Evolutionary conservation across 2,113 vertebrate genomes (phyloP).

Genomic region (Xiphophorus maculatus): DNA sequence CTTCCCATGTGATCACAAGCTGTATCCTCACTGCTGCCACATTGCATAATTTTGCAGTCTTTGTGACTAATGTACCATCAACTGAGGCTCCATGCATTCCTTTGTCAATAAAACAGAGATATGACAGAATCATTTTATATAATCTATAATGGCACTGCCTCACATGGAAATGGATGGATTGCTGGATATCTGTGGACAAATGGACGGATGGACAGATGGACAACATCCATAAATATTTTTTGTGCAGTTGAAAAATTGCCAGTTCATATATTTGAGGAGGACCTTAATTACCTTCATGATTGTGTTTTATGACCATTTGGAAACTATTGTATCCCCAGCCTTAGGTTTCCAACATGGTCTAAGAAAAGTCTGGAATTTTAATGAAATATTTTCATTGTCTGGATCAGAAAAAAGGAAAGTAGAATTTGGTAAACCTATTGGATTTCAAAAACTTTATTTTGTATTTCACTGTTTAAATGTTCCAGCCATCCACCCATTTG

Average conservation of each 20-base stretch:
- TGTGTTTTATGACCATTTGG: not conserved
- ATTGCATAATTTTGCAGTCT: slow-evolving; percentile 16
- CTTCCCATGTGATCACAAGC: not conserved
- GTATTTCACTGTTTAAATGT: not conserved
- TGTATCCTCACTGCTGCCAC: not conserved
- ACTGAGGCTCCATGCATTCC: slow-evolving; percentile 21
- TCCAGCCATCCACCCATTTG: not conserved
- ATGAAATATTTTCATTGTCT: too few relatives aligned
- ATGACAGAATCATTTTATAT: not conserved
- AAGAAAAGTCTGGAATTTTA: not conserved
- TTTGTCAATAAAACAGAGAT: slow-evolving; percentile 7
- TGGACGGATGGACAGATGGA: not conserved
- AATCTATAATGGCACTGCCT: not conserved
- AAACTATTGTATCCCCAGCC: not conserved
- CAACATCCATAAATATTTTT: not conserved
- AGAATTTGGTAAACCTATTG: too few relatives aligned
- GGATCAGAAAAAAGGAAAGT: not conserved
- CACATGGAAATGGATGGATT: too few relatives aligned
- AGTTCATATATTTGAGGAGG: not conserved
- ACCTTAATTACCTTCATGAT: not conserved
- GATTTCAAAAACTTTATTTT: not conserved
- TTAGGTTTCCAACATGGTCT: not conserved
- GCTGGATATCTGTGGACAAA: too few relatives aligned
- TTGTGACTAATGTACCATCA: slow-evolving; percentile 50
- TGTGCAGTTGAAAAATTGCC: not conserved